These are phyloP conservation scores for Caerostris extrusa DNA, from an alignment of 1,140 invertebrate genomes.

Conservation along the genomic window DNA sequence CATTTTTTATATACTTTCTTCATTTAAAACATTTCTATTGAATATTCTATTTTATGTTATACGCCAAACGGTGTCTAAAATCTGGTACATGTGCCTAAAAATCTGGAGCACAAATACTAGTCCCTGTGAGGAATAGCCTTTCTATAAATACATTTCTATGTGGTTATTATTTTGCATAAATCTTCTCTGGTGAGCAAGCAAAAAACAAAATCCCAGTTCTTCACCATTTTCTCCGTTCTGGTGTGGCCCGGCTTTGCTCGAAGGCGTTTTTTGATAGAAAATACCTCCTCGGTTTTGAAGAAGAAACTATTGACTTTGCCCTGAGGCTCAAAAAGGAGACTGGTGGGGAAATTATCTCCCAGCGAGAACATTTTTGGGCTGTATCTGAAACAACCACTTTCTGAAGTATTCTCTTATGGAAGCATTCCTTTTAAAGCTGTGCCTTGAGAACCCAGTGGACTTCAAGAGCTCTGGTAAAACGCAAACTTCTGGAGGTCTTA, in stretches of 20 bases:
- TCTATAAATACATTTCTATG: background rate
- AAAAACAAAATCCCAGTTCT: conserved; percentile 1
- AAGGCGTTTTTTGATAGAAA: conserved; percentile 29
- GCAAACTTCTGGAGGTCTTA: background rate
- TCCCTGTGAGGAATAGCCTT: no score
- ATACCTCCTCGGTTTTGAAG: conserved; percentile 7
- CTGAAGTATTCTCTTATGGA: background rate
- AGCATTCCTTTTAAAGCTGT: background rate
- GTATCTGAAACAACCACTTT: conserved; percentile 35
- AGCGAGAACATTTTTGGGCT: background rate
- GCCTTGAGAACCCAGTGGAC: background rate
- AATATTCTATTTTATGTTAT: no score
- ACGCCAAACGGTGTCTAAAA: no score
- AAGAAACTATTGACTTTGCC: conserved; percentile 32
- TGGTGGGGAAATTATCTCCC: conserved; percentile 30
- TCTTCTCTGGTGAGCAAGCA: background rate
- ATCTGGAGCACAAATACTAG: no score
- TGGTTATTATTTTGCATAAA: conserved; percentile 11
- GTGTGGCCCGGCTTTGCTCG: background rate
- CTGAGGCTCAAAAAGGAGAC: background rate
- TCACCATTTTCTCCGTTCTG: background rate
- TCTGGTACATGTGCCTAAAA: no score
- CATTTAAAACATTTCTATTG: no score
- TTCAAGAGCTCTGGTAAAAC: background rate
- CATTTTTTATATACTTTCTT: no score